Conservation (phyloP, 2,797 vertebrate genomes). For the Scleropages formosus region DNA sequence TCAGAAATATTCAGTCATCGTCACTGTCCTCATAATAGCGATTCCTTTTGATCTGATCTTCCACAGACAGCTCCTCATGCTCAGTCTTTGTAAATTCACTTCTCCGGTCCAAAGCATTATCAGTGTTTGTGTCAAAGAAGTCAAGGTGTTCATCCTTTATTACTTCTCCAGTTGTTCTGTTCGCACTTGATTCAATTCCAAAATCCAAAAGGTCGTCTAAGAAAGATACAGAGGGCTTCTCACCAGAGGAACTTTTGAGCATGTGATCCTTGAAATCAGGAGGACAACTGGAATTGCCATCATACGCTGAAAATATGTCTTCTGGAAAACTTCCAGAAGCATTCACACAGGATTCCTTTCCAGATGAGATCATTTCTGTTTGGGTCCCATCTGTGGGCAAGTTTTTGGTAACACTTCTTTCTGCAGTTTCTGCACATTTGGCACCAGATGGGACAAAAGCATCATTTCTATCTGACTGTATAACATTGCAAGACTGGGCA, state of each 20-base stretch:
- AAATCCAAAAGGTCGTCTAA: slow-evolving; percentile 71
- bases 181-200: slow-evolving; percentile 47
- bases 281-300: slow-evolving; percentile 54
- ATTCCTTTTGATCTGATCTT: slow-evolving; percentile 81
- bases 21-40: slow-evolving; percentile 72
- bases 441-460: slow-evolving; percentile 59
- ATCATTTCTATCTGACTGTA: slow-evolving; percentile 57
- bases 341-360: slow-evolving; percentile 47
- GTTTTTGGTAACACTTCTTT: slow-evolving; percentile 40
- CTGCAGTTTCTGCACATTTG: slow-evolving; percentile 59
- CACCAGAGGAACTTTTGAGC: slow-evolving; percentile 40
- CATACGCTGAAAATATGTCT: slow-evolving; percentile 66
- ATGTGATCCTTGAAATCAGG: slow-evolving; percentile 48
- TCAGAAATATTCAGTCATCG: slow-evolving; percentile 29
- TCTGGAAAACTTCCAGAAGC: slow-evolving; percentile 65
- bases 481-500: slow-evolving; percentile 58
- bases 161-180: slow-evolving; percentile 33
- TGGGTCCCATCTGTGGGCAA: slow-evolving; percentile 44
- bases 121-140: slow-evolving; percentile 41
- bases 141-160: slow-evolving; percentile 32
- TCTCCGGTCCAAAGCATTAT: slow-evolving; percentile 27
- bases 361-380: slow-evolving; percentile 39
- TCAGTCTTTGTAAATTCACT: slow-evolving; percentile 50
- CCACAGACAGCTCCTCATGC: slow-evolving; percentile 60
- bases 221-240: slow-evolving; percentile 42